Evolutionary conservation across 2,113 vertebrate genomes (phyloP).

Genomic region (Sterna hirundo): DNA sequence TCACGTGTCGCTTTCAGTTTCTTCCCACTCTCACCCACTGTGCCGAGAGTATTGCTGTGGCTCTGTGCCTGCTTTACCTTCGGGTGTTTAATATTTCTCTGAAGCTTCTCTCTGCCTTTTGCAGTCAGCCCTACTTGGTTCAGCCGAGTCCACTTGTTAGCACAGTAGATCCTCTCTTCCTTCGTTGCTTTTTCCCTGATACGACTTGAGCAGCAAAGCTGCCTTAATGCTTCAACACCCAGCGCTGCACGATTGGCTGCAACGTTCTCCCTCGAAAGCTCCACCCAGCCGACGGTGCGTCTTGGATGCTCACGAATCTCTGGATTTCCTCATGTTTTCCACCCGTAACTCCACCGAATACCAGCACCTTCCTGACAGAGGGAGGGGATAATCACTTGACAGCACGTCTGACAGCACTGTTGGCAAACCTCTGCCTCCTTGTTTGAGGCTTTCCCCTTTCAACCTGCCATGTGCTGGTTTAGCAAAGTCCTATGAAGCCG

Average conservation of each 20-base stretch:
- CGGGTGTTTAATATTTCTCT: not conserved
- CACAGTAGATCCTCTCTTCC: not conserved
- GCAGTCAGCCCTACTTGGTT: not conserved
- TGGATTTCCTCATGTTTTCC: slow-evolving; percentile 27
- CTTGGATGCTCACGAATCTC: slow-evolving; percentile 27
- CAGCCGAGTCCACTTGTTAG: not conserved
- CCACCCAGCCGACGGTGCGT: slow-evolving; percentile 30
- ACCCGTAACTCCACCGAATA: not conserved
- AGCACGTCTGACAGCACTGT: not conserved
- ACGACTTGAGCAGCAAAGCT: slow-evolving; percentile 40
- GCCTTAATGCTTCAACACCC: slow-evolving; percentile 37
- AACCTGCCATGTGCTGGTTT: not conserved
- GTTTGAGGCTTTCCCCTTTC: not conserved
- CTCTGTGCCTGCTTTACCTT: not conserved
- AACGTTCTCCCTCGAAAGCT: slow-evolving; percentile 26
- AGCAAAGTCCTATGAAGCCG: not conserved
- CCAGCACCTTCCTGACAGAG: not conserved
- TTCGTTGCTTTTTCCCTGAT: slow-evolving; percentile 5
- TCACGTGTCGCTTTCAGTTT: slow-evolving; percentile 2
- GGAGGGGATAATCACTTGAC: not conserved
- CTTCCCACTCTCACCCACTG: not conserved
- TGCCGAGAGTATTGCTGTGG: not conserved
- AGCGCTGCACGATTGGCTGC: slow-evolving; percentile 42
- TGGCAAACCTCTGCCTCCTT: not conserved
- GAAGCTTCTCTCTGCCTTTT: not conserved